Conservation (phyloP, 2,797 vertebrate genomes). For the Sebastes minor region DNA sequence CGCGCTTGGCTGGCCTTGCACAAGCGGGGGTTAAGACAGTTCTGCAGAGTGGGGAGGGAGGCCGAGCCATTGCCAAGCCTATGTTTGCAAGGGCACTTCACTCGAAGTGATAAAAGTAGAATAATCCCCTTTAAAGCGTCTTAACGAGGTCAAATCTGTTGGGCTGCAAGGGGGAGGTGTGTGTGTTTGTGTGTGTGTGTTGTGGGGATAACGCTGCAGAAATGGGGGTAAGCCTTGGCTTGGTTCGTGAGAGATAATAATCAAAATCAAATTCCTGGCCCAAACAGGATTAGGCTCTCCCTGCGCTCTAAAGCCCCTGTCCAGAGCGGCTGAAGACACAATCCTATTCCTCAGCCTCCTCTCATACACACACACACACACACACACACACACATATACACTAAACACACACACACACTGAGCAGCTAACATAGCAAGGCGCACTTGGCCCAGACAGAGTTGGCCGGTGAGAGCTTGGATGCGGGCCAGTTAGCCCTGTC, state of each 20-base stretch:
- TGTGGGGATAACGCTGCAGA: constrained; percentile 67
- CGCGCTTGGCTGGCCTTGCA: constrained; percentile 53
- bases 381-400: constrained; percentile 17
- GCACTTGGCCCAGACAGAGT: constrained; percentile 46
- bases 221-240: constrained; percentile 76
- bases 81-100: constrained; percentile 79
- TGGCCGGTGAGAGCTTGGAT: constrained; percentile 56
- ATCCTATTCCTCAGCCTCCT: constrained; percentile 71
- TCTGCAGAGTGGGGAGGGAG: constrained; percentile 48
- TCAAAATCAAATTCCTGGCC: constrained; percentile 84
- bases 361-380: constrained; percentile 2
- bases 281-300: constrained; percentile 82
- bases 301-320: constrained; percentile 72
- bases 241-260: constrained; percentile 81
- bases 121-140: constrained; percentile 82
- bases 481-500: constrained; percentile 62
- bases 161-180: constrained; percentile 53
- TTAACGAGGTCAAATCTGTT: constrained; percentile 82
- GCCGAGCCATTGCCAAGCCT: constrained; percentile 65
- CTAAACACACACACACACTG: constrained; percentile 16
- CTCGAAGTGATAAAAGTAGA: constrained; percentile 82
- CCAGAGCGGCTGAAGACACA: constrained; percentile 76
- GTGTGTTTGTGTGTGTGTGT: constrained; percentile 42
- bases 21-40: constrained; percentile 62
- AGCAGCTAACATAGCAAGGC: constrained; percentile 51